phyloP scores from a whole-genome alignment of 2,797 vertebrate species.

The Anguilla marmorata region DNA sequence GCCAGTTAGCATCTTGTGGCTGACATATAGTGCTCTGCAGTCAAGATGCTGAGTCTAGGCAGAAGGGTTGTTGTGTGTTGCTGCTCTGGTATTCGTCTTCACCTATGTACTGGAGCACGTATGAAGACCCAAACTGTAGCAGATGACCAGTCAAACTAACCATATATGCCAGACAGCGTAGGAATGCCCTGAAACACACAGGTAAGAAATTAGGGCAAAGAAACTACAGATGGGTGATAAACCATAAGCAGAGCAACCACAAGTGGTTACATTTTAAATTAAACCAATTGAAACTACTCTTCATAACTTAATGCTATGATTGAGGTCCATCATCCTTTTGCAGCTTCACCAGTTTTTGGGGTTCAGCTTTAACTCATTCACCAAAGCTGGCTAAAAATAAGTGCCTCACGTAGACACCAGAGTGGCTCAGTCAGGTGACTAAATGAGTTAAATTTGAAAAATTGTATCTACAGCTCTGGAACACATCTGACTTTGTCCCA shows the following conservation, averaged over 20 bases:
- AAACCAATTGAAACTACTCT: not conserved
- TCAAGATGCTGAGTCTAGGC: not conserved
- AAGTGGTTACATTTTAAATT: too few species aligned
- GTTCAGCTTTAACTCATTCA: not conserved
- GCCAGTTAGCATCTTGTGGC: not conserved
- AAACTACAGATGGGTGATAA: not conserved
- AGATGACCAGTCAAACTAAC: not conserved
- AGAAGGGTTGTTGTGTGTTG: not conserved
- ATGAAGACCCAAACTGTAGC: conserved; percentile 23
- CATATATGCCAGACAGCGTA: conserved; percentile 18
- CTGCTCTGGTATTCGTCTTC: not conserved
- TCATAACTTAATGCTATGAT: not conserved
- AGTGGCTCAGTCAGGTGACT: too few species aligned
- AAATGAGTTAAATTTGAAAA: too few species aligned
- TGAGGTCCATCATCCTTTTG: not conserved
- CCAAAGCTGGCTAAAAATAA: not conserved
- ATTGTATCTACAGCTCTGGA: too few species aligned
- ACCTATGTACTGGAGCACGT: conserved; percentile 3
- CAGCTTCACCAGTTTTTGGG: not conserved
- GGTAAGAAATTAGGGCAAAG: not conserved
- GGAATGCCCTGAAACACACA: not conserved
- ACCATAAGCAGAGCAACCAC: too few species aligned
- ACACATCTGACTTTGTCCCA: too few species aligned
- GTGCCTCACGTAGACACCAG: too few species aligned
- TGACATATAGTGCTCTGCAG: not conserved